Conservation (phyloP, 2,888 invertebrate genomes). For the Hemithea aestivaria region DNA sequence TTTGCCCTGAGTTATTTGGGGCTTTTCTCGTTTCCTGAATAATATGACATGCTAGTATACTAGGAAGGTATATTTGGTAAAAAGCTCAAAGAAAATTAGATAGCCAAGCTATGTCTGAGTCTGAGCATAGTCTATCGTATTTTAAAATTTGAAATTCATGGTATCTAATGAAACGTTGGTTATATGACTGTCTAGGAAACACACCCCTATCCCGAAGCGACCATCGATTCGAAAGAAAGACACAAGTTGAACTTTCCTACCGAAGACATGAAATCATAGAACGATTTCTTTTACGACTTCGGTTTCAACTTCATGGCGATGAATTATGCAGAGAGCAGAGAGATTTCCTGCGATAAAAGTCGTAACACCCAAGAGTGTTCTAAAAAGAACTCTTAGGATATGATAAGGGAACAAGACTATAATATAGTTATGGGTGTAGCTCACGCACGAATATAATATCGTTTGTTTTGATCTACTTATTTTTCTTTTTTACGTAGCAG, state of each 20-base stretch:
- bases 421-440: conserved; percentile 15
- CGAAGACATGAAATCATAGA: conserved; percentile 77
- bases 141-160: conserved; percentile 41
- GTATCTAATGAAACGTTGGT: too few species aligned
- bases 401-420: conserved; percentile 40
- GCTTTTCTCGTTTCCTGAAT: conserved; percentile 8
- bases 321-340: conserved; percentile 77
- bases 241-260: conserved; percentile 69
- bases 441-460: conserved; percentile 20
- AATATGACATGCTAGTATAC: too few species aligned
- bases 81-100: too few species aligned
- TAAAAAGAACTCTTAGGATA: conserved; percentile 67
- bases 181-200: too few species aligned
- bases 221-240: conserved; percentile 66
- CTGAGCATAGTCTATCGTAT: too few species aligned
- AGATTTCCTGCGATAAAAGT: conserved; percentile 76
- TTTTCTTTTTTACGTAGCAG: not conserved
- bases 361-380: conserved; percentile 72
- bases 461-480: conserved; percentile 24
- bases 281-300: conserved; percentile 78
- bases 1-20: conserved; percentile 8
- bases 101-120: too few species aligned
- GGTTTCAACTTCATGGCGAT: conserved; percentile 78
- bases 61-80: too few species aligned
- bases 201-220: conserved; percentile 38